These are phyloP conservation scores for Latrodectus geometricus DNA, from an alignment of 1,140 invertebrate species.

Conservation along the genomic window DNA sequence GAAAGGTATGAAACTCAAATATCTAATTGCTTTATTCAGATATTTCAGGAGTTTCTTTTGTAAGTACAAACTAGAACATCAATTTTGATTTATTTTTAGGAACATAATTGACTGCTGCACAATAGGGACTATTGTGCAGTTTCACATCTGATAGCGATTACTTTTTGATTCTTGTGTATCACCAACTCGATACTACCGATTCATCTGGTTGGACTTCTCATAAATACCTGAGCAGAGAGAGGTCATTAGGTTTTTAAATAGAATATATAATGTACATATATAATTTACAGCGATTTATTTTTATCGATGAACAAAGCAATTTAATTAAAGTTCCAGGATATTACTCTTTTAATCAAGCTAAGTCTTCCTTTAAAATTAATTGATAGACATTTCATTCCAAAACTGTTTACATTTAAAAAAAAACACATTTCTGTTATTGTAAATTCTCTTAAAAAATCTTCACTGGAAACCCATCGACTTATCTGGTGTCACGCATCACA, in stretches of 20 bases:
- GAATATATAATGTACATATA: not conserved
- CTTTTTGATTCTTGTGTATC: conserved; percentile 55
- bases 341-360: conserved; percentile 42
- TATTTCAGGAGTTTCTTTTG: not conserved
- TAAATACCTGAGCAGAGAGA: conserved; percentile 1
- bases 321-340: conserved; percentile 39
- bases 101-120: conserved; percentile 55
- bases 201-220: conserved; percentile 4
- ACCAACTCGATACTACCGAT: not conserved
- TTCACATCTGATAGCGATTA: not conserved
- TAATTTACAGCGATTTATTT: not conserved
- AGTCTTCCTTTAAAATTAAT: conserved; percentile 41
- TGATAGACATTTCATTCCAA: conserved; percentile 1
- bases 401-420: not conserved
- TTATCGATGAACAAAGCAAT: not conserved
- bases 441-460: conserved; percentile 46
- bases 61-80: not conserved
- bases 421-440: conserved; percentile 26
- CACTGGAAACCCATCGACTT: conserved; percentile 45
- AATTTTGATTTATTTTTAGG: conserved; percentile 55
- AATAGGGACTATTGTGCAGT: conserved; percentile 2
- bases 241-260: not conserved
- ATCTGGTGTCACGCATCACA: conserved; percentile 52
- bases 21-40: not conserved
- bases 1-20: not conserved